These are phyloP conservation scores for Silurus aristotelis DNA, from an alignment of 2,797 vertebrate genomes.

Conservation along the genomic window DNA sequence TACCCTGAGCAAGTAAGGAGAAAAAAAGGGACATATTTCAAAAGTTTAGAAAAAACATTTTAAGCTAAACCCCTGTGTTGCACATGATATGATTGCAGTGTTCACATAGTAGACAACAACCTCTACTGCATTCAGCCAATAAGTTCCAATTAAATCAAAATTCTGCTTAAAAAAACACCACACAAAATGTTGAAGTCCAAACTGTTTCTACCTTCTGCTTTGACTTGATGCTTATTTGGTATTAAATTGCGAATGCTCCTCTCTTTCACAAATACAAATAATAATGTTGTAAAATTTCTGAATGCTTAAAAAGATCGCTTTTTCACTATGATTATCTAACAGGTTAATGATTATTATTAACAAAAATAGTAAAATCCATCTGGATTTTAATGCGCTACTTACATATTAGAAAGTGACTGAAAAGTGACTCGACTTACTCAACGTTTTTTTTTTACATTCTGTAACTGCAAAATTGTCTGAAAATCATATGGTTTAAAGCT, in stretches of 20 bases:
- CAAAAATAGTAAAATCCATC: no score
- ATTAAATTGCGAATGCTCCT: background rate
- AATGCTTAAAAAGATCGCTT: no score
- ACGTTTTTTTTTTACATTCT: no score
- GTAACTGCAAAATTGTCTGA: no score
- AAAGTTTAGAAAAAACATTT: slow-evolving; percentile 51
- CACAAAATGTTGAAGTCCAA: background rate
- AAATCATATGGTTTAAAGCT: no score
- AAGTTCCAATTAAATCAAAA: background rate
- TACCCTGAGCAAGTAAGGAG: slow-evolving; percentile 14
- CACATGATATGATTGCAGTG: background rate
- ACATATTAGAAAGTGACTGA: background rate
- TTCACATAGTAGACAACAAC: background rate
- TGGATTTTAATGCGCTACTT: background rate
- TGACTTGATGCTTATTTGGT: background rate
- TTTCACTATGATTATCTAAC: no score
- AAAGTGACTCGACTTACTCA: no score
- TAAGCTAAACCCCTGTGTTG: slow-evolving; percentile 18
- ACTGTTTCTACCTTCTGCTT: background rate
- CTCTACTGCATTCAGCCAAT: background rate
- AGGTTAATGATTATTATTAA: no score
- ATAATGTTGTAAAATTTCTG: background rate
- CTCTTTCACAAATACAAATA: background rate
- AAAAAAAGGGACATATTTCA: slow-evolving; percentile 50
- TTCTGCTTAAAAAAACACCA: background rate